Evolutionary conservation across 2,113 vertebrate genomes (phyloP), one percentile per base, ranked within the genome.

Genomic region (Plestiodon gilberti): DNA sequence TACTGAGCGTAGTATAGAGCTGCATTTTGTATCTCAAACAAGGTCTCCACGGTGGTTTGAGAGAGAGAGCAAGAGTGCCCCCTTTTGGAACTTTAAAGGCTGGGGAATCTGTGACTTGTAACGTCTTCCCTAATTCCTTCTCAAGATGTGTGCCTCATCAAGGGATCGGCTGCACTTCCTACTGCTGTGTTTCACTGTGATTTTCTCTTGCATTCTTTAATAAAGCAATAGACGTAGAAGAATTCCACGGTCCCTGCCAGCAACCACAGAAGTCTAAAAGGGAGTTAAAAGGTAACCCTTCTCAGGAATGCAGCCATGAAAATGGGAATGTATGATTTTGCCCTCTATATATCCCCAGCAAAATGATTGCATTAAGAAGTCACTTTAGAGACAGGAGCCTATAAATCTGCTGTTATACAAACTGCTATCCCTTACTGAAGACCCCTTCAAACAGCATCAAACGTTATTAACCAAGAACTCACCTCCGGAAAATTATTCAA

Each of bases 161-260:
- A 48, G 90, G 93, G 91, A 95, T 95, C 95, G 94, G 95, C 95
- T 95, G 94, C 94, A 93, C 95, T 96, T 96, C 92, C 2, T 77
- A 81, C 92, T 95, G 96, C 94, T 97, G 95, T 95, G 93, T 95
- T 96, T 96, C 96, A 94, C 76, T 92, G 85, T 94, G 64, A 69
- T 95, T n/a, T n/a, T 91, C 87, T 92, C 96, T 96, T 95, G 93
- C 96, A 96, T 96, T 96, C 93, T 95, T 97, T 97, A 96, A 96
- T 96, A 97, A 96, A 97, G 95, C 96, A 97, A 97, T 92, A 97
- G 96, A 97, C 96, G 95, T 78, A 94, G 95, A 98, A 97, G 97
- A 97, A 98, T 98, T 95, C 95, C 92, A 67, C 52, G 89, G 82
- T 59, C 91, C 89, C 92, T 96, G 97, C 97, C 97, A 98, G 96